phyloP scores from a whole-genome alignment of 2,888 invertebrate species.

The Caenorhabditis sp. region DNA sequence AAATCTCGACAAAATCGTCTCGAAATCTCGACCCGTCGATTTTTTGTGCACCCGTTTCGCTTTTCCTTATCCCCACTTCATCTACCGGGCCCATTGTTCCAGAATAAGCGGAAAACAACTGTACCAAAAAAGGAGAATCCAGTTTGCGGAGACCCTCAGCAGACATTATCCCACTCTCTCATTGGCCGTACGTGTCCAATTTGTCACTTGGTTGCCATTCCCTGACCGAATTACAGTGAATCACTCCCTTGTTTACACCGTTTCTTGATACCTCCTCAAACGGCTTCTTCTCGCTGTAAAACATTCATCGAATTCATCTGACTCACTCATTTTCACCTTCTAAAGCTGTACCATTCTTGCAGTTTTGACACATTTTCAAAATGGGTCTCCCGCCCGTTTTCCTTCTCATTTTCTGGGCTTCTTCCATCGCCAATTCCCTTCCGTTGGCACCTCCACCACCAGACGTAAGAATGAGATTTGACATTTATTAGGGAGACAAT shows the following conservation, averaged over 20 bases:
- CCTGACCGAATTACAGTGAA: constrained; percentile 19
- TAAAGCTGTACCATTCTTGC: constrained; percentile 1
- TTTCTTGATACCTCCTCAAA: constrained; percentile 9
- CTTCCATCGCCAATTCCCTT: constrained; percentile 16
- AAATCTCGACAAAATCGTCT: constrained; percentile 18
- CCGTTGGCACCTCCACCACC: constrained; percentile 41
- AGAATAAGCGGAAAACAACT: constrained; percentile 48
- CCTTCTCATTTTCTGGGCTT: constrained; percentile 22
- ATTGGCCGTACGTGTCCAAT: constrained; percentile 28
- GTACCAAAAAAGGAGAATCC: constrained; percentile 44
- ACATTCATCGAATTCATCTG: constrained; percentile 31
- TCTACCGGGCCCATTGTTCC: constrained; percentile 27
- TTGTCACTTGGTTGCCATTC: constrained; percentile 28
- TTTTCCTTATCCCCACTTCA: constrained; percentile 4
- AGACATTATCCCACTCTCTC: constrained; percentile 2
- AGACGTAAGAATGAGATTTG: constrained; percentile 31
- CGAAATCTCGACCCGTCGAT: not conserved
- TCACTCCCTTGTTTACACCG: constrained; percentile 35
- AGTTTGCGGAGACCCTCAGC: constrained; percentile 23
- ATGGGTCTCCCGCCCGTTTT: constrained; percentile 20
- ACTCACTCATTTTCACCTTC: constrained; percentile 7
- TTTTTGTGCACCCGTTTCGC: constrained; percentile 33
- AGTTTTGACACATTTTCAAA: constrained; percentile 12
- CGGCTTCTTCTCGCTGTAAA: constrained; percentile 1
- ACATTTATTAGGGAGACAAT: not conserved